Evolutionary conservation across 2,888 invertebrate genomes (phyloP).

Genomic region (Troides helena): DNA sequence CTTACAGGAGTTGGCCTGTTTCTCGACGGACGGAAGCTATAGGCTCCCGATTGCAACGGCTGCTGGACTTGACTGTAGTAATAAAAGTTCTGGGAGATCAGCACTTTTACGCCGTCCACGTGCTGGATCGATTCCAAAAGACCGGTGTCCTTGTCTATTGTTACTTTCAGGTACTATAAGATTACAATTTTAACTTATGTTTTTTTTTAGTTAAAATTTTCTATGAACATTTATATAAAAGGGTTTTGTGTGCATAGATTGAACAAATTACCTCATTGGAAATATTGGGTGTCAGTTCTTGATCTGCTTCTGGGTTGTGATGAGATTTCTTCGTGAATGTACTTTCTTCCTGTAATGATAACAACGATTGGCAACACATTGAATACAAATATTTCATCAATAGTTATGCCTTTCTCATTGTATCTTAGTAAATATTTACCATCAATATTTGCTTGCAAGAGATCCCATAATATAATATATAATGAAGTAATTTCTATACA

Average conservation of each 20-base stretch:
- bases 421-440: too few relatives aligned
- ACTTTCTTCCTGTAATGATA: conserved; percentile 47
- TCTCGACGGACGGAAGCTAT: conserved; percentile 80
- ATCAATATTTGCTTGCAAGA: too few relatives aligned
- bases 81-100: conserved; percentile 72
- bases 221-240: too few relatives aligned
- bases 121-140: conserved; percentile 64
- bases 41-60: conserved; percentile 84
- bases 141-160: conserved; percentile 58
- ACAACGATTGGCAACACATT: too few relatives aligned
- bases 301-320: conserved; percentile 44
- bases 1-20: conserved; percentile 55
- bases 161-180: conserved; percentile 61
- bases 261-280: conserved; percentile 58
- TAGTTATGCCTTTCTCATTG: too few relatives aligned
- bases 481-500: too few relatives aligned
- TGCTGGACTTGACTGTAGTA: conserved; percentile 75
- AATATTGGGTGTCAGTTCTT: conserved; percentile 54
- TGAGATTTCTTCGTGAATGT: conserved; percentile 47
- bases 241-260: too few relatives aligned
- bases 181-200: too few relatives aligned
- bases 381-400: too few relatives aligned
- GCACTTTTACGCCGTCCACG: conserved; percentile 56
- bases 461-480: too few relatives aligned
- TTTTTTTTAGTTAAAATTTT: not conserved